A percentile compares a stretch with the other conserved stretches of the same genome.
phyloP scores from a whole-genome alignment of 2,888 invertebrate species.

The Mamestra brassicae region DNA sequence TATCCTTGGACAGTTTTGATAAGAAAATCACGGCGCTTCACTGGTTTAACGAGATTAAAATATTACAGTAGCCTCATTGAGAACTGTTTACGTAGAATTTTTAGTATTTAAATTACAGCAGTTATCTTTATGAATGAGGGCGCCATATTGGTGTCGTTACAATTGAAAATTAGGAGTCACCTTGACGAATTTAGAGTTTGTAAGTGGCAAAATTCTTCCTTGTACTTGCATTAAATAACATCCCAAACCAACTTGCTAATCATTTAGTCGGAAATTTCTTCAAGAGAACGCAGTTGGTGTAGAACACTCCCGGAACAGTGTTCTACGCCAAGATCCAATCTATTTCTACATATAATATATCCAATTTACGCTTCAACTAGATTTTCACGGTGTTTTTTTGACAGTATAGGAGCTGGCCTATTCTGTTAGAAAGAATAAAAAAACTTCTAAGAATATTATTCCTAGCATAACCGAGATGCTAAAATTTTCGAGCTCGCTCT shows the following conservation, averaged over 20 bases:
- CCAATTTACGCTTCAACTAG: too few species aligned
- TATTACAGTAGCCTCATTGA: slow-evolving; percentile 35
- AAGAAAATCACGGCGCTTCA: slow-evolving; percentile 44
- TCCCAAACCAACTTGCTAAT: neutral
- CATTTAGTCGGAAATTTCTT: neutral
- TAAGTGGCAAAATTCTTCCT: neutral
- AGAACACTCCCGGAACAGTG: too few species aligned
- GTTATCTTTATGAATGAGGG: slow-evolving; percentile 39
- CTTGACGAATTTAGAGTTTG: neutral
- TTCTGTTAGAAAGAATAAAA: too few species aligned
- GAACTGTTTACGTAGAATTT: slow-evolving; percentile 33
- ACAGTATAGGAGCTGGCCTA: too few species aligned
- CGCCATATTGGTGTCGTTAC: slow-evolving; percentile 5
- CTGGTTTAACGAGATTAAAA: slow-evolving; percentile 22
- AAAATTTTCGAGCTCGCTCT: too few species aligned
- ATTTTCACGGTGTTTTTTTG: too few species aligned
- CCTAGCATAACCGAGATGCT: too few species aligned
- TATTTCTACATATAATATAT: too few species aligned
- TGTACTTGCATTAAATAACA: neutral
- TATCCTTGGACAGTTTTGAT: slow-evolving; percentile 41
- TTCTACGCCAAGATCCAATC: too few species aligned
- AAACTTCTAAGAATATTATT: too few species aligned
- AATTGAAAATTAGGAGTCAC: neutral
- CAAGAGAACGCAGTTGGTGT: too few species aligned
- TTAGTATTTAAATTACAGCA: slow-evolving; percentile 30